These are phyloP conservation scores for Thalassaphorura encarpata DNA, from an alignment of 1,140 invertebrate genomes.

Conservation along the genomic window DNA sequence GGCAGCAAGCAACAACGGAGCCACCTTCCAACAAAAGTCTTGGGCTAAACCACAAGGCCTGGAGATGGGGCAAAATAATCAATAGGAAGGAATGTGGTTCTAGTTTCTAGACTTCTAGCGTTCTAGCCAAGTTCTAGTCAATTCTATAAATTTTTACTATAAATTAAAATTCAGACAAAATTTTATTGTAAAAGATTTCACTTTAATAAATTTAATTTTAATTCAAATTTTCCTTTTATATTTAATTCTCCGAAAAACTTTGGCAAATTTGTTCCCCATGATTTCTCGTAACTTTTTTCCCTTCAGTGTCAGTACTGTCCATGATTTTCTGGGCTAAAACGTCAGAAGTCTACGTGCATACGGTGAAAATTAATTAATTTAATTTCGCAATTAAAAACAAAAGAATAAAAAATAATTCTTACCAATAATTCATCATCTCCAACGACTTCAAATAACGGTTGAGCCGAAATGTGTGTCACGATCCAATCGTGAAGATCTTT, in stretches of 20 bases:
- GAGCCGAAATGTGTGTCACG: constrained; percentile 77
- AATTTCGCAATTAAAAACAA: background rate
- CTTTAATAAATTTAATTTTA: too few relatives aligned
- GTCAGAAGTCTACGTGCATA: constrained; percentile 64
- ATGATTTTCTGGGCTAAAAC: constrained; percentile 76
- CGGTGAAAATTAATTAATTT: background rate
- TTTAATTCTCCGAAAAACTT: constrained; percentile 77
- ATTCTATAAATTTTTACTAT: too few relatives aligned
- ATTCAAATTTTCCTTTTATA: too few relatives aligned
- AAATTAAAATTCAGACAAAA: too few relatives aligned
- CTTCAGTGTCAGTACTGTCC: constrained; percentile 92
- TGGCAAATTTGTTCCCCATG: constrained; percentile 84
- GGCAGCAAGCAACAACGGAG: too few relatives aligned
- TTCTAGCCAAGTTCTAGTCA: too few relatives aligned
- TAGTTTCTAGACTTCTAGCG: too few relatives aligned
- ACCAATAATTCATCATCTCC: constrained; percentile 59
- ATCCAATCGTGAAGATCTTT: constrained; percentile 97
- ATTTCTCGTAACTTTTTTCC: constrained; percentile 96
- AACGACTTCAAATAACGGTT: constrained; percentile 79
- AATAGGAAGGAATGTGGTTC: too few relatives aligned
- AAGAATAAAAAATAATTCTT: constrained; percentile 4
- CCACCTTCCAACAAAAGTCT: too few relatives aligned
- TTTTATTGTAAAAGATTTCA: too few relatives aligned
- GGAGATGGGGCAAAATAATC: too few relatives aligned
- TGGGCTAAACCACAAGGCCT: too few relatives aligned